Percentiles rank a stretch among this genome's conserved stretches.
Evolutionary conservation across 2,888 invertebrate species (phyloP).

Genomic region (Lasioglossum figueresi): DNA sequence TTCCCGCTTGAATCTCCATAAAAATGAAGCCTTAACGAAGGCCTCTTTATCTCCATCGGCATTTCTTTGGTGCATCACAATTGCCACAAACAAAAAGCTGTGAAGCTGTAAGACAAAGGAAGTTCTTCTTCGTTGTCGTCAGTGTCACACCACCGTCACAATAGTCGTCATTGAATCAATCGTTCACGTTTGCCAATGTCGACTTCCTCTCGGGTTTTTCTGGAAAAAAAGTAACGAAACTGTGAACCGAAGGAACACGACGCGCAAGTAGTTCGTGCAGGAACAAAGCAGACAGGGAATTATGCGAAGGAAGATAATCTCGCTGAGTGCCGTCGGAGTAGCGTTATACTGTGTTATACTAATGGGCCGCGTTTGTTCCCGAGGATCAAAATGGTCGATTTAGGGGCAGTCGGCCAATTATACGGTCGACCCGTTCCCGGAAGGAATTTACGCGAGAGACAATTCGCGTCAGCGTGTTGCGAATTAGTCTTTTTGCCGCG

Average conservation of each 20-base stretch:
- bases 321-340: neutral
- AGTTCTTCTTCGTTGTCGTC: neutral
- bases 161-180: neutral
- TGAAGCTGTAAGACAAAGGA: neutral
- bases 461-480: neutral
- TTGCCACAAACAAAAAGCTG: neutral
- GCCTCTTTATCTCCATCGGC: neutral
- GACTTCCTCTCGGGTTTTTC: neutral
- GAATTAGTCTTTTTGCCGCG: neutral
- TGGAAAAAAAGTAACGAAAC: neutral
- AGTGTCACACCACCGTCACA: neutral
- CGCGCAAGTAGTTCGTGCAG: neutral
- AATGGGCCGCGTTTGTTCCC: slow-evolving; percentile 2
- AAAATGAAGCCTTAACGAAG: neutral
- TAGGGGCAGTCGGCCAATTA: slow-evolving; percentile 25
- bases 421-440: slow-evolving; percentile 32
- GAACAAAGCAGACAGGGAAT: slow-evolving; percentile 14
- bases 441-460: slow-evolving; percentile 35
- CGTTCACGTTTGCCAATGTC: neutral
- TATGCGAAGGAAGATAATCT: slow-evolving; percentile 15
- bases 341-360: neutral
- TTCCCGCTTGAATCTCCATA: neutral
- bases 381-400: neutral
- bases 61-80: neutral
- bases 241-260: neutral